These are phyloP conservation scores for Prochilodus magdalenae DNA, from an alignment of 2,113 vertebrate genomes.

Conservation along the genomic window DNA sequence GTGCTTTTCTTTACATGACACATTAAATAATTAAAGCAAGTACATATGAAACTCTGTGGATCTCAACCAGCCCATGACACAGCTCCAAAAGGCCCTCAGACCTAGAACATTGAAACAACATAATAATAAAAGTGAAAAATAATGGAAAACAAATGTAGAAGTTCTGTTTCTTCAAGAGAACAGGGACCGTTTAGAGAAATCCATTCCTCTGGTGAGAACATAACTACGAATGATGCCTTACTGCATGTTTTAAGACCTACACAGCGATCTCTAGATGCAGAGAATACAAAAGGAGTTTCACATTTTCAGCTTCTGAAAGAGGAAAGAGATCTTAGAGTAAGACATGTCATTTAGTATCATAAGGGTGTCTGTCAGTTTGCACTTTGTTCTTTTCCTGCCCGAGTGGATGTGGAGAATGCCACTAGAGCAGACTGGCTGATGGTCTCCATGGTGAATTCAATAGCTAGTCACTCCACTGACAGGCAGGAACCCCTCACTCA, in stretches of 20 bases:
- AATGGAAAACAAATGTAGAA: slow-evolving; percentile 51
- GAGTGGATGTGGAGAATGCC: slow-evolving; percentile 37
- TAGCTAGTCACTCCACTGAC: slow-evolving; percentile 27
- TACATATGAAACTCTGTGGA: slow-evolving; percentile 58
- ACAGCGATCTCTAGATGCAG: slow-evolving; percentile 67
- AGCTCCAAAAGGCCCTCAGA: slow-evolving; percentile 32
- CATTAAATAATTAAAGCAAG: slow-evolving; percentile 81
- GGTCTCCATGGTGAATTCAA: slow-evolving; percentile 24
- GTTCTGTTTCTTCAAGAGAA: slow-evolving; percentile 44
- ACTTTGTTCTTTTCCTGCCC: slow-evolving; percentile 45
- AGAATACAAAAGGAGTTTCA: slow-evolving; percentile 63
- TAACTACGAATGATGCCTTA: slow-evolving; percentile 64
- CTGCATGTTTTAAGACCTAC: slow-evolving; percentile 66
- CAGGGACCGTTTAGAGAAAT: slow-evolving; percentile 56
- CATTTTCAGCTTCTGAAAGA: slow-evolving; percentile 68
- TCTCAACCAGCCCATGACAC: slow-evolving; percentile 45
- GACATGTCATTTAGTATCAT: slow-evolving; percentile 61
- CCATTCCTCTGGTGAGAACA: slow-evolving; percentile 55
- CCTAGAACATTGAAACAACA: slow-evolving; percentile 29
- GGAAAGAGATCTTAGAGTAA: slow-evolving; percentile 60
- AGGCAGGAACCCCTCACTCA: slow-evolving; percentile 56
- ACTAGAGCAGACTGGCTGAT: slow-evolving; percentile 33
- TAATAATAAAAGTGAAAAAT: slow-evolving; percentile 40
- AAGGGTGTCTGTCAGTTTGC: background rate
- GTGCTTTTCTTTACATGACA: slow-evolving; percentile 78